Evolutionary conservation across 2,888 invertebrate genomes (phyloP), one percentile per base, ranked within the genome.

Genomic region (Oscheius sp.): DNA sequence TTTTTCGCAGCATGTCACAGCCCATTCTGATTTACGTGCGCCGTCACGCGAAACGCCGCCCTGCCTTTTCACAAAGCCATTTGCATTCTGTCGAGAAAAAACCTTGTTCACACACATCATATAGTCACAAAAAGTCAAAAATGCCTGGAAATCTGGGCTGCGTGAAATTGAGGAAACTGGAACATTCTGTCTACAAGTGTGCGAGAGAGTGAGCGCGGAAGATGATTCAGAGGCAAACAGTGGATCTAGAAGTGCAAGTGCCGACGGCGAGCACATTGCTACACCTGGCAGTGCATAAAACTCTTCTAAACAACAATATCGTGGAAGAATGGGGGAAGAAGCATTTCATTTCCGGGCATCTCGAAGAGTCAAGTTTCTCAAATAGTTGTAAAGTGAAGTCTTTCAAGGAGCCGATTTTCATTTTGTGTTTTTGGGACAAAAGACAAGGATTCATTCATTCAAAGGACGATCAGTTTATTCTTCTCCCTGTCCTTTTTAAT

Each of bases 221-320:
- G 32, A 68, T 68, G 68, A 68, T 68, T 68, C 68, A 68, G 53
- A 55, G 68, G 68, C 68, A 68, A 68, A 68, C 37, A 68, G 11
- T 11, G 68, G 53, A 65, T 48, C 55, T 33, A 53, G 48, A 65
- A 68, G 55, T 37, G 68, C 68, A 53, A 55, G 68, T 68, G 68
- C 68, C 68, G 68, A 32, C n/a, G 13, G 50, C 55, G 42, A 63
- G 48, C 63, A n/a, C n/a, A 58, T 58, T 32, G 63, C 48, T 63
- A 48, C 63, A 63, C n/a, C 48, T 63, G 63, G 60, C 42, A 60
- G 35, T 33, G 13, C 60, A 60, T 7, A 42, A 42, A 42, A 42
- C 42, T 7, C 3, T 7, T 42, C 3, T 42, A 7, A 42, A 42
- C 42, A 42, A 42, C 42, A 7, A 5, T 21, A 21, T 21, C 21